Base-by-base conservation (phyloP, 1,140 invertebrate genomes). In the Drosophila insularis region DNA sequence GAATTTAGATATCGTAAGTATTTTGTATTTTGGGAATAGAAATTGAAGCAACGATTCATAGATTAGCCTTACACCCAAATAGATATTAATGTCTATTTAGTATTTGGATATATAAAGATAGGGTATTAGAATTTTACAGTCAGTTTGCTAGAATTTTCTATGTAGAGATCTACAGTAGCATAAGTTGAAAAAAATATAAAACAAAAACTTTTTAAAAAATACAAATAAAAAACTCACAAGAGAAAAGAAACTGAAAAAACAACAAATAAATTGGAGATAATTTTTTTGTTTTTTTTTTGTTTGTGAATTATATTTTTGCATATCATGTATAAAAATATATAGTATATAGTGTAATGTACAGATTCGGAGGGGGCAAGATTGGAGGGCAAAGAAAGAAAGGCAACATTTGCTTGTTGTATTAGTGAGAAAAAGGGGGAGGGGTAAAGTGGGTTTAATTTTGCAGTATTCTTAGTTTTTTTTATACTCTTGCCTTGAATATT, bases 251-350 rank as follows among this genome's bases (percentile, higher is more conserved):
- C 39, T 74, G 40, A 81, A 21, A 53, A 68, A 61, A 69, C 54
- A 60, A 27, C 54, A 68, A 56, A 63, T 37, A 60, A 60, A 81
- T 43, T 37, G 69, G 68, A 65, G 71, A 19, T 69, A 79, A 70
- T 62, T 73, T 72, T 50, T 78, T 86, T 86, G 21, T 35, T 60
- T 62, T 62, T 73, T 72, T 50, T 78, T 86, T 86, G 21, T 35
- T 60, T 62, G 56, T 71, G 78, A 78, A 78, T 84, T 82, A 68
- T 43, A 67, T 55, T 81, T 85, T 85, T 85, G 81, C 81, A 81
- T 74, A 78, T 69, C 67, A 78, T 27, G 11, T 37, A 63, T 23
- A 37, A 6, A 27, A 1, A 27, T 5, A 27, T 27, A 27, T 27
- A 23, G 23, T 43, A 50, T 59, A 40, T 62, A 37, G 35, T 37